Evolutionary conservation across 2,888 invertebrate species (phyloP).

Genomic region (Pseudolycoriella hygida): DNA sequence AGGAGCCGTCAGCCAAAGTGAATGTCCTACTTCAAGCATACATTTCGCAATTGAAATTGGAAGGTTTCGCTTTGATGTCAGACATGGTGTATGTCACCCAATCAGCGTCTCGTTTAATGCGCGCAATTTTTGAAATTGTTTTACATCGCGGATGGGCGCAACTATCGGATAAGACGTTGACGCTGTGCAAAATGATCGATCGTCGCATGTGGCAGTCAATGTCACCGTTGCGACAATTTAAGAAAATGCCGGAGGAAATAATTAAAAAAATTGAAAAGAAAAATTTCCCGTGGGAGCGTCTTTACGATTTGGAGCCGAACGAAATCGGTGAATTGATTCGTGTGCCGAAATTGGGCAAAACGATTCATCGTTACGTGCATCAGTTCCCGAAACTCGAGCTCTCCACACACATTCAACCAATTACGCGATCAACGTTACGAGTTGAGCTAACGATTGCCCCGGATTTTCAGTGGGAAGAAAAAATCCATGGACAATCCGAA

Average conservation of each 20-base stretch:
- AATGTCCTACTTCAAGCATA: constrained; percentile 93
- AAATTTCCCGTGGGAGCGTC: constrained; percentile 80
- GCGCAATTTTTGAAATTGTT: constrained; percentile 97
- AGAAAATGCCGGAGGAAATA: constrained; percentile 93
- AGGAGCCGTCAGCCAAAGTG: constrained; percentile 88
- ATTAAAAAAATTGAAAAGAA: constrained; percentile 98
- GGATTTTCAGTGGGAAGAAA: constrained; percentile 99
- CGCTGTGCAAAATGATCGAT: constrained; percentile 97
- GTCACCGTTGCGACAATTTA: constrained; percentile 92
- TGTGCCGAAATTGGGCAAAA: constrained; percentile 46
- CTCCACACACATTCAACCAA: constrained; percentile 94
- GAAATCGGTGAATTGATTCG: constrained; percentile 75
- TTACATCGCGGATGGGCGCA: constrained; percentile 91
- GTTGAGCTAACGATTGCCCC: constrained; percentile 96
- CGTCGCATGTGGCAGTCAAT: constrained; percentile 99
- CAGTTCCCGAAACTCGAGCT: constrained; percentile 94
- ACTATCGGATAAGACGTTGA: constrained; percentile 84
- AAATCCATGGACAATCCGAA: constrained; percentile 63
- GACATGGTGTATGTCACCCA: constrained; percentile 99
- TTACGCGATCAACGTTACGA: constrained; percentile 79
- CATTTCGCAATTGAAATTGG: constrained; percentile 93
- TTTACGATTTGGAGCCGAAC: constrained; percentile 91
- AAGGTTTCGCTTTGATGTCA: constrained; percentile 96
- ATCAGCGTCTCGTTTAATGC: constrained; percentile 82
- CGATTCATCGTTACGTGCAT: constrained; percentile 72